Conservation (phyloP, 2,113 vertebrate species). For the Pelobates fuscus region DNA sequence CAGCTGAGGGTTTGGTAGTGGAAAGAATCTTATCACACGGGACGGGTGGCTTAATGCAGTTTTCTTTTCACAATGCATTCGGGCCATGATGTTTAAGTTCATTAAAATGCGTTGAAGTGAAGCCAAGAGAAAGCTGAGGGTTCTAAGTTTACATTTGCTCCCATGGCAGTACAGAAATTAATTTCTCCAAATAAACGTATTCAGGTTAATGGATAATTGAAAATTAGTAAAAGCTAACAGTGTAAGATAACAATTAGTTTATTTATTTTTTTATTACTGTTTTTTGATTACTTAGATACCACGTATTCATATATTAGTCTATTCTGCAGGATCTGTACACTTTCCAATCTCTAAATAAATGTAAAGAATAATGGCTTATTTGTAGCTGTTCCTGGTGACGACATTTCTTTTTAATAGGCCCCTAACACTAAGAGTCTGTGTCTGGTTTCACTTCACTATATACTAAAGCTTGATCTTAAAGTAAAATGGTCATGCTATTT, state of each 20-base stretch:
- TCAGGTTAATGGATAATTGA: conserved; percentile 34
- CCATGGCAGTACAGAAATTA: conserved; percentile 45
- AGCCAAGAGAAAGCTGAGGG: conserved; percentile 33
- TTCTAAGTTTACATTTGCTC: conserved; percentile 43
- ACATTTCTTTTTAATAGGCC: too few relatives aligned
- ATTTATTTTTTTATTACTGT: too few relatives aligned
- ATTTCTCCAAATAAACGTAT: conserved; percentile 43
- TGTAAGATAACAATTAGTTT: background rate
- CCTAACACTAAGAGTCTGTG: too few relatives aligned
- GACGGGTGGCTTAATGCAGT: conserved; percentile 33
- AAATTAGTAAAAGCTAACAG: conserved; percentile 20
- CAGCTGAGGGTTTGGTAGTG: conserved; percentile 63
- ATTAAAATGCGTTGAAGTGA: conserved; percentile 42
- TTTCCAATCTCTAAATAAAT: too few relatives aligned
- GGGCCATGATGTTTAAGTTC: conserved; percentile 32
- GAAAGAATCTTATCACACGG: conserved; percentile 67
- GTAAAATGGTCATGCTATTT: too few relatives aligned
- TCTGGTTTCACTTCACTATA: too few relatives aligned
- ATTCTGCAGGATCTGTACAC: too few relatives aligned
- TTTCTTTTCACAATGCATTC: conserved; percentile 44
- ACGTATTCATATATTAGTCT: too few relatives aligned
- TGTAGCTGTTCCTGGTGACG: too few relatives aligned
- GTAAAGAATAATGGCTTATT: too few relatives aligned
- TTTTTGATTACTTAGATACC: too few relatives aligned
- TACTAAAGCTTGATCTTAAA: too few relatives aligned